Evolutionary conservation across 2,797 vertebrate species (phyloP), one percentile per base, ranked within the genome.

Genomic region (Eupleurogrammus muticus): DNA sequence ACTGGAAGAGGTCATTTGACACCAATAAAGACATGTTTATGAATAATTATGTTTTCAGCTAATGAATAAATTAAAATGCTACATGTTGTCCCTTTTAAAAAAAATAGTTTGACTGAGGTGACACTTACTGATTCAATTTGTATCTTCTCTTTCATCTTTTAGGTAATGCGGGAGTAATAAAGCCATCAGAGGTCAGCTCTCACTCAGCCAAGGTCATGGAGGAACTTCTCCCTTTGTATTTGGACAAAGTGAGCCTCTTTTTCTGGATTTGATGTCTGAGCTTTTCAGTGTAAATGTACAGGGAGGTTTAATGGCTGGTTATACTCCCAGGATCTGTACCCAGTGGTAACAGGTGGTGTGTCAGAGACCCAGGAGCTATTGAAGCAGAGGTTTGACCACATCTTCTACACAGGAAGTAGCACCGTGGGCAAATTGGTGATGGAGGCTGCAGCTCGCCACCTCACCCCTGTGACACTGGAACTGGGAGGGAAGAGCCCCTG

Each of bases 401-500:
- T 99, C 85, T 90, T 98, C 64, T 98, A 94, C 85, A 98, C 96
- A 0, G 96, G 97, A 5, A 95, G 57, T 86, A 34, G 93, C 0
- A 0, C 24, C 0, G 95, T 97, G 20, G 97, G 96, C 3, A 96
- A 89, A 80, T 82, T 95, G 0, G 88, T 98, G 28, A 97, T 98
- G 96, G 90, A 90, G 13, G 96, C 96, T 0, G 97, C 97, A 0
- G 90, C 96, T 60, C 94, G 88, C 55, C 92, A 96, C 86, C 94
- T 99, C 78, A 98, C 96, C 0, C 97, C 97, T 0, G 94, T 98
- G 66, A 98, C 96, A 0, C 93, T 98, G 87, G 97, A 97, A 89
- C 91, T 99, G 66, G 97, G 97, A 0, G 96, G 97, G 12, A 99
- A 99, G 87, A 97, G 93, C 79, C 97, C 97, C 64, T 99, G 97